Percentiles rank a stretch among this genome's conserved stretches.
phyloP scores from a whole-genome alignment of 2,113 vertebrate species.

The Myocastor coypus region DNA sequence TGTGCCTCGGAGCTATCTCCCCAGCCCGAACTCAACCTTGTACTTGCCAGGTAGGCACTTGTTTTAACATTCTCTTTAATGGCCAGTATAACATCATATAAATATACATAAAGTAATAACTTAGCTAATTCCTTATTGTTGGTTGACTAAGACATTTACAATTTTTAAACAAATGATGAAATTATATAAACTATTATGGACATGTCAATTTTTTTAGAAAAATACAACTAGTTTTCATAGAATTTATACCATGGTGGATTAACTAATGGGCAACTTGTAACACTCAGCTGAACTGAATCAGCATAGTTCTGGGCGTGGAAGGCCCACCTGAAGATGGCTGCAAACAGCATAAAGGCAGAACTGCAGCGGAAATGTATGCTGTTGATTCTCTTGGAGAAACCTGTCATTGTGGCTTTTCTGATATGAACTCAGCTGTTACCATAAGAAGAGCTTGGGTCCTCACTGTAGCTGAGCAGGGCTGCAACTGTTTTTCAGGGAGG shows the following conservation, averaged over 20 bases:
- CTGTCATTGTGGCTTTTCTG: neutral
- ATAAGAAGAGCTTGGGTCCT: neutral
- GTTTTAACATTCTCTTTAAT: conserved; percentile 43
- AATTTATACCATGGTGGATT: neutral
- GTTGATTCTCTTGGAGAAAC: neutral
- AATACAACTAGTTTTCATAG: neutral
- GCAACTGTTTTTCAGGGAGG: neutral
- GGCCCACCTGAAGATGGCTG: neutral
- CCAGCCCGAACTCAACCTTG: no score
- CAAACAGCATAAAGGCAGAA: neutral
- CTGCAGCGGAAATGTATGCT: neutral
- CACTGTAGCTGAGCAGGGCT: neutral
- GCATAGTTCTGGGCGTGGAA: neutral
- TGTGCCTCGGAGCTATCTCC: no score
- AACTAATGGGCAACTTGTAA: neutral
- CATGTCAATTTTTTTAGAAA: neutral
- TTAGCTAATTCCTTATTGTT: neutral
- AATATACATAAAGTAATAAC: neutral
- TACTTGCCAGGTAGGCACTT: no score
- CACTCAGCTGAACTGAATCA: neutral
- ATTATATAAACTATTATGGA: conserved; percentile 30
- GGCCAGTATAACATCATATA: conserved; percentile 15
- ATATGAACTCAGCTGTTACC: neutral
- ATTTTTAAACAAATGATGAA: conserved; percentile 47
- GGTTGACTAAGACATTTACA: neutral